These are phyloP conservation scores for Ictalurus punctatus DNA, from an alignment of 2,113 vertebrate species.

Conservation along the genomic window DNA sequence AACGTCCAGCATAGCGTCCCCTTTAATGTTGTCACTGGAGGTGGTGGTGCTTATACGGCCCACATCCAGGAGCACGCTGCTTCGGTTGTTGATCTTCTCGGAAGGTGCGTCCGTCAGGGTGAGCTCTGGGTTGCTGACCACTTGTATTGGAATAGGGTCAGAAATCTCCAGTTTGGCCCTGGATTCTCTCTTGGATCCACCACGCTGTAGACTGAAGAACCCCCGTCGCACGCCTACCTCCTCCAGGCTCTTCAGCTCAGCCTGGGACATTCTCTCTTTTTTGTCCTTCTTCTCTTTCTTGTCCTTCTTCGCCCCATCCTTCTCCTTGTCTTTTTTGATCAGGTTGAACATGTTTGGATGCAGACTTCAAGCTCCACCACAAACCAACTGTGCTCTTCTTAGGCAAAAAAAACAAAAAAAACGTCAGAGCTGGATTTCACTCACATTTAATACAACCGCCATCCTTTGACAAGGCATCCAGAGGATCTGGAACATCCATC, in stretches of 20 bases:
- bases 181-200: conserved; percentile 84
- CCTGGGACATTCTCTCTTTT: conserved; percentile 92
- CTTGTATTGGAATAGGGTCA: conserved; percentile 91
- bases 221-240: conserved; percentile 92
- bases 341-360: conserved; percentile 79
- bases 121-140: conserved; percentile 84
- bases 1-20: conserved; percentile 50
- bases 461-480: conserved; percentile 10
- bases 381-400: not conserved
- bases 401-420: not conserved
- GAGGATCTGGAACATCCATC: not conserved
- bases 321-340: conserved; percentile 91
- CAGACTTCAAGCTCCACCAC: conserved; percentile 37
- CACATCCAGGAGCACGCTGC: conserved; percentile 69
- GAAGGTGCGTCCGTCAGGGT: conserved; percentile 80
- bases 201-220: conserved; percentile 89
- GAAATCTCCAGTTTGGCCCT: conserved; percentile 90
- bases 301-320: conserved; percentile 81
- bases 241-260: conserved; percentile 90
- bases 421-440: not conserved
- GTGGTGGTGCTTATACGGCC: conserved; percentile 76
- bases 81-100: conserved; percentile 74
- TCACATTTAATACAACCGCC: conserved; percentile 15
- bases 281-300: conserved; percentile 94
- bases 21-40: conserved; percentile 77